These are phyloP conservation scores for Pimephales promelas DNA, from an alignment of 2,113 vertebrate species.

Conservation along the genomic window DNA sequence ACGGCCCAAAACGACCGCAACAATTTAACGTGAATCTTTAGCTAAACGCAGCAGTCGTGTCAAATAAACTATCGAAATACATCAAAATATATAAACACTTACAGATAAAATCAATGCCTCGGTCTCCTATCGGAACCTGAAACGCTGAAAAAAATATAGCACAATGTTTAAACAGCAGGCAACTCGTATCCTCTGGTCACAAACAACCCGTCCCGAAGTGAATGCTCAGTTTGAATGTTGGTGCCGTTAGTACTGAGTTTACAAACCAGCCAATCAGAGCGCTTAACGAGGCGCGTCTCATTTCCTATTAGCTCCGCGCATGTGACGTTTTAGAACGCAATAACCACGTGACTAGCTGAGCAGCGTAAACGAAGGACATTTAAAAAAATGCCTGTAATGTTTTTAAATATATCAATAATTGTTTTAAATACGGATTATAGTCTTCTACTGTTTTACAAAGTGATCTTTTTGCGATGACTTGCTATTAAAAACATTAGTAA, in stretches of 20 bases:
- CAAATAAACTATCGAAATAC: neutral
- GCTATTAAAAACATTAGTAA: neutral
- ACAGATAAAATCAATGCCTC: neutral
- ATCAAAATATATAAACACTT: neutral
- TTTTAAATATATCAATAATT: neutral
- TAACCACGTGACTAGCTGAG: constrained; percentile 20
- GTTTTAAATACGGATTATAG: neutral
- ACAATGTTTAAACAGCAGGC: neutral
- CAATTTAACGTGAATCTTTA: neutral
- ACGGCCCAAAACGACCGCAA: neutral
- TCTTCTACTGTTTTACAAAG: neutral
- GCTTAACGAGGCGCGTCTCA: neutral
- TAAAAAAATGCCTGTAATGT: neutral
- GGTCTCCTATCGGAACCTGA: neutral
- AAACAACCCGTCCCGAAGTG: neutral
- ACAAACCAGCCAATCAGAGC: constrained; percentile 68
- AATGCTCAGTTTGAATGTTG: neutral
- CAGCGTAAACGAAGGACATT: neutral
- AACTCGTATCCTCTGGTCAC: neutral
- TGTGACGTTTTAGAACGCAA: neutral
- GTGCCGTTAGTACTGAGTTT: constrained; percentile 57
- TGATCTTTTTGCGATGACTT: neutral
- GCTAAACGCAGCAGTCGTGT: neutral
- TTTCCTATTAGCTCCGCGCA: constrained; percentile 38
- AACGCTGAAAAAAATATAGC: neutral